Evolutionary conservation across 2,888 invertebrate genomes (phyloP).

Genomic region (Pecten maximus): DNA sequence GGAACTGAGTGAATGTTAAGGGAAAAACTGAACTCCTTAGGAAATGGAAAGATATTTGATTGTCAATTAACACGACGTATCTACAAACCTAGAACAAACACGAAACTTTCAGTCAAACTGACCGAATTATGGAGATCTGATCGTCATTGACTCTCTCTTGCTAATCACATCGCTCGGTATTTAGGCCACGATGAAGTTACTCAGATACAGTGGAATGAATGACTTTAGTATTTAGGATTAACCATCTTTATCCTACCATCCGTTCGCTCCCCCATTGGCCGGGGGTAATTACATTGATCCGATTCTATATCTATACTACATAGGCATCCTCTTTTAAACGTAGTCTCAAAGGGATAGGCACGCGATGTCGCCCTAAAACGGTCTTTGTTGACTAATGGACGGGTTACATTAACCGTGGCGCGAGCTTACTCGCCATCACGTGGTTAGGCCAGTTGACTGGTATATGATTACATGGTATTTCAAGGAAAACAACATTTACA

Average conservation of each 20-base stretch:
- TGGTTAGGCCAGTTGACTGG: not conserved
- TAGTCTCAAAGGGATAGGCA: not conserved
- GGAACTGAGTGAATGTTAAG: not conserved
- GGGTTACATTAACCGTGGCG: not conserved
- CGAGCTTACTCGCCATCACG: not conserved
- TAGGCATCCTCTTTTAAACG: not conserved
- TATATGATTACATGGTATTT: not conserved
- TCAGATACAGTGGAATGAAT: not conserved
- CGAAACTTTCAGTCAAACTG: not conserved
- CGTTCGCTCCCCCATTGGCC: not conserved
- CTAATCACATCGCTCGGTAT: not conserved
- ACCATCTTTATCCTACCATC: not conserved
- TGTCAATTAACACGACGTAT: not conserved
- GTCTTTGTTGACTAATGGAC: not conserved
- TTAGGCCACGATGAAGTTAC: not conserved
- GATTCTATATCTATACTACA: not conserved
- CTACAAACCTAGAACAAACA: not conserved
- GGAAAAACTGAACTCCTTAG: too few species aligned
- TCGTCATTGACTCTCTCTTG: not conserved
- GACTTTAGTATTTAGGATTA: not conserved
- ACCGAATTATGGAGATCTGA: not conserved
- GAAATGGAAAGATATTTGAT: not conserved
- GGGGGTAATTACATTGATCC: not conserved
- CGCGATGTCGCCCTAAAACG: not conserved
- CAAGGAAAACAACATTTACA: not conserved